Evolutionary conservation across 1,140 invertebrate species (phyloP).

Genomic region (Drosophila sp.): DNA sequence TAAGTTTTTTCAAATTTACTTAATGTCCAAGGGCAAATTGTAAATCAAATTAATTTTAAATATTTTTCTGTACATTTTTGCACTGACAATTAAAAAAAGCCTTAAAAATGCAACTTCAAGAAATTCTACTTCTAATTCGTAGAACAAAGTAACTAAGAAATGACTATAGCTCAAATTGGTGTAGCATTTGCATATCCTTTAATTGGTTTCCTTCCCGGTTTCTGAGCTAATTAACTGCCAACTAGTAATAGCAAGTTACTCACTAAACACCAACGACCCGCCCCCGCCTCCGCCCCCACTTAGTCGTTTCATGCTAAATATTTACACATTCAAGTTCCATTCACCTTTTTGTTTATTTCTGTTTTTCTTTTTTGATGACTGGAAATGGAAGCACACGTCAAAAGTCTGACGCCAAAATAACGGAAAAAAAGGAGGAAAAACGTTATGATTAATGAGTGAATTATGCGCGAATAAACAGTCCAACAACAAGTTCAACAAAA

Average conservation of each 20-base stretch:
- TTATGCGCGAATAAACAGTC: conserved; percentile 80
- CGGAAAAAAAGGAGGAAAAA: conserved; percentile 39
- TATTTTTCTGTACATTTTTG: too few species aligned
- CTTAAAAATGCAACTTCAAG: too few species aligned
- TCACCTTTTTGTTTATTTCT: conserved; percentile 43
- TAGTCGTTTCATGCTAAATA: conserved; percentile 39
- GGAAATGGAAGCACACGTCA: conserved; percentile 49
- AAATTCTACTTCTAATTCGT: too few species aligned
- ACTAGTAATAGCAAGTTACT: conserved; percentile 13
- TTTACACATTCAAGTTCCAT: conserved; percentile 56
- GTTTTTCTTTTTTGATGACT: background rate
- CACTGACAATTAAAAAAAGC: too few species aligned
- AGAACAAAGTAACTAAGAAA: too few species aligned
- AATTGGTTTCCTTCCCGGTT: background rate
- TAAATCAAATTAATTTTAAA: too few species aligned
- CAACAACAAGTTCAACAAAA: conserved; percentile 56
- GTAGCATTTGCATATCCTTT: conserved; percentile 1
- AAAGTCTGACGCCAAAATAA: conserved; percentile 61
- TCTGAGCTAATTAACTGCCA: conserved; percentile 41
- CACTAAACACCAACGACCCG: background rate
- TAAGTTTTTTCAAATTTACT: too few species aligned
- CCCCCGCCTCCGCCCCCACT: background rate
- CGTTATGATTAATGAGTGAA: conserved; percentile 81
- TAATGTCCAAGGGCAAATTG: too few species aligned
- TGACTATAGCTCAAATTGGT: background rate